Conservation (phyloP, 2,113 vertebrate species). For the Pampusana beccarii region DNA sequence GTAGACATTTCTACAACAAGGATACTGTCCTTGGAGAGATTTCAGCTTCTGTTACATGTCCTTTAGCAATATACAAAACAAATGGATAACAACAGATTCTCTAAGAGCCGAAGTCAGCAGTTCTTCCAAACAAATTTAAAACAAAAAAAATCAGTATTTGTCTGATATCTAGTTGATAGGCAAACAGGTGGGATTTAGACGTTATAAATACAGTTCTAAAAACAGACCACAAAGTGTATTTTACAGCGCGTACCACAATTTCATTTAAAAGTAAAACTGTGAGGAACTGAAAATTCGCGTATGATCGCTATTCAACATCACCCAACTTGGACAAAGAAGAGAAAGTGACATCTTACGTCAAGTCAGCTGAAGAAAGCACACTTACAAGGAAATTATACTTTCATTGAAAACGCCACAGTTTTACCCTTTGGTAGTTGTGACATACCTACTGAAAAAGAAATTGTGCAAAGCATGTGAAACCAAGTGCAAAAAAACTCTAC, state of each 20-base stretch:
- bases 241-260: conserved; percentile 43
- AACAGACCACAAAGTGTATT: conserved; percentile 56
- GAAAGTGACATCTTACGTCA: background rate
- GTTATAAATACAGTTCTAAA: conserved; percentile 50
- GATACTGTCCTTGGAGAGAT: background rate
- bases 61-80: background rate
- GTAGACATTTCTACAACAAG: background rate
- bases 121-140: background rate
- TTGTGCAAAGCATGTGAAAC: conserved; percentile 68
- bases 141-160: background rate
- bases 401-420: conserved; percentile 48
- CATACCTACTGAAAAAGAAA: conserved; percentile 60
- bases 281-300: conserved; percentile 10
- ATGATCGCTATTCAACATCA: conserved; percentile 11
- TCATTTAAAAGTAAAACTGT: conserved; percentile 23
- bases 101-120: conserved; percentile 12
- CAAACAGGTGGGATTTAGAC: conserved; percentile 34
- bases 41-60: conserved; percentile 19
- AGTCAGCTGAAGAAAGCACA: conserved; percentile 52
- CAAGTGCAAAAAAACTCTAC: conserved; percentile 61
- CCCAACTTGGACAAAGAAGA: conserved; percentile 12
- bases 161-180: conserved; percentile 19
- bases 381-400: conserved; percentile 22
- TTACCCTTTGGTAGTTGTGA: conserved; percentile 66
- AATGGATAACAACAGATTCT: background rate